A percentile compares a stretch with the other conserved stretches of the same genome.
Evolutionary conservation across 2,888 invertebrate species (phyloP).

Genomic region (Leptinotarsa peninsularis): DNA sequence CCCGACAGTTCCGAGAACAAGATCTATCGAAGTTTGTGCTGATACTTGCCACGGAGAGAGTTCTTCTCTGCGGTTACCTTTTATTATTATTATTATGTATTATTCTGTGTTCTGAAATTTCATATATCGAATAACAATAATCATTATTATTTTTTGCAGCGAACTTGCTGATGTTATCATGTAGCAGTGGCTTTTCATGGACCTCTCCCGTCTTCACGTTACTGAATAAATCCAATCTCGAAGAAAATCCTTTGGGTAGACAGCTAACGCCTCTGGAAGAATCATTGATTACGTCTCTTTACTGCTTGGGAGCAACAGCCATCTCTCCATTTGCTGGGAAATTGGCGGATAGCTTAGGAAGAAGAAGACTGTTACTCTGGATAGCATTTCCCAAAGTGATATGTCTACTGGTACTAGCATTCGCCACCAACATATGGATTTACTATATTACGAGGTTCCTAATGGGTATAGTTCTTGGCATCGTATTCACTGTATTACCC

Average conservation of each 20-base stretch:
- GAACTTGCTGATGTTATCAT: constrained; percentile 42
- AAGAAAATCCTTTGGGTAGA: constrained; percentile 29
- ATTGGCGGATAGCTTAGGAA: constrained; percentile 63
- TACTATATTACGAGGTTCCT: constrained; percentile 70
- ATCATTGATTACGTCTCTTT: constrained; percentile 45
- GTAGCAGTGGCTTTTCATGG: constrained; percentile 51
- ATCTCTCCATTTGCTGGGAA: constrained; percentile 43
- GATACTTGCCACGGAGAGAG: no score
- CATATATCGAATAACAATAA: no score
- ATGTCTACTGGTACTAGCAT: constrained; percentile 55
- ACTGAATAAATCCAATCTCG: constrained; percentile 38
- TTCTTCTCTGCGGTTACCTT: no score
- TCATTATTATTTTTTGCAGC: constrained; percentile 39
- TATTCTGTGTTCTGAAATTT: no score
- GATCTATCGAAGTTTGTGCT: no score
- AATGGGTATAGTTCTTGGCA: constrained; percentile 75
- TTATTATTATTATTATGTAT: no score
- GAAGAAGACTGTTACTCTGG: constrained; percentile 75
- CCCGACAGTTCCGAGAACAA: no score
- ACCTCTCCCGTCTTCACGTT: constrained; percentile 53
- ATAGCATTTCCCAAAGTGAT: constrained; percentile 74
- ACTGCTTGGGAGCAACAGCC: constrained; percentile 42
- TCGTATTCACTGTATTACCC: constrained; percentile 79
- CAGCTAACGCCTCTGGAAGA: constrained; percentile 38
- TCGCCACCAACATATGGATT: constrained; percentile 35